A percentile compares a stretch with the other conserved stretches of the same genome.
phyloP scores from a whole-genome alignment of 2,113 vertebrate genomes.

The Ceyx cyanopectus region DNA sequence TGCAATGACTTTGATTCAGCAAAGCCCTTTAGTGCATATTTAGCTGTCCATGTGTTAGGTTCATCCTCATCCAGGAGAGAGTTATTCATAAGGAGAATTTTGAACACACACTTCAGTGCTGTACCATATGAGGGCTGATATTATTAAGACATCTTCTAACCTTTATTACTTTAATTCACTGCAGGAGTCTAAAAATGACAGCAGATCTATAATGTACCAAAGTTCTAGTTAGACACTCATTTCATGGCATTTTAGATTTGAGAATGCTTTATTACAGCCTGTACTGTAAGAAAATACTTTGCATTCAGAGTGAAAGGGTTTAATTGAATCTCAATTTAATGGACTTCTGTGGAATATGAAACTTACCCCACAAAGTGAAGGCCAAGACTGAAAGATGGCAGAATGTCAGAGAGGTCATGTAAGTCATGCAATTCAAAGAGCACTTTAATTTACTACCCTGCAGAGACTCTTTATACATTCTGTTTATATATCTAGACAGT shows the following conservation, averaged over 20 bases:
- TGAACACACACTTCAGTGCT: not conserved
- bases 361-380: not conserved
- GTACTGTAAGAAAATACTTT: not conserved
- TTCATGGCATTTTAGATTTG: slow-evolving; percentile 1
- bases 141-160: not conserved
- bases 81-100: not conserved
- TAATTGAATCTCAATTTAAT: not conserved
- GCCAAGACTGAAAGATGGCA: slow-evolving; percentile 5
- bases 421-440: slow-evolving; percentile 9
- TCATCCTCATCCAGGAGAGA: not conserved
- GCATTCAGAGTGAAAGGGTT: slow-evolving; percentile 10
- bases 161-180: not conserved
- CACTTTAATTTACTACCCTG: not conserved
- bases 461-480: slow-evolving; percentile 31
- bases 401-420: slow-evolving; percentile 27
- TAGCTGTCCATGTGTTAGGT: not conserved
- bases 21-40: not conserved
- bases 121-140: not conserved
- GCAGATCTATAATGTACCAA: not conserved
- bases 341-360: not conserved
- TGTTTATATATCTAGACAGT: slow-evolving; percentile 47
- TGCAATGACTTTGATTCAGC: not conserved
- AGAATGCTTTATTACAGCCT: not conserved
- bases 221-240: not conserved
- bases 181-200: not conserved